Evolutionary conservation across 2,113 vertebrate species (phyloP).

Genomic region (Tupaia tana): DNA sequence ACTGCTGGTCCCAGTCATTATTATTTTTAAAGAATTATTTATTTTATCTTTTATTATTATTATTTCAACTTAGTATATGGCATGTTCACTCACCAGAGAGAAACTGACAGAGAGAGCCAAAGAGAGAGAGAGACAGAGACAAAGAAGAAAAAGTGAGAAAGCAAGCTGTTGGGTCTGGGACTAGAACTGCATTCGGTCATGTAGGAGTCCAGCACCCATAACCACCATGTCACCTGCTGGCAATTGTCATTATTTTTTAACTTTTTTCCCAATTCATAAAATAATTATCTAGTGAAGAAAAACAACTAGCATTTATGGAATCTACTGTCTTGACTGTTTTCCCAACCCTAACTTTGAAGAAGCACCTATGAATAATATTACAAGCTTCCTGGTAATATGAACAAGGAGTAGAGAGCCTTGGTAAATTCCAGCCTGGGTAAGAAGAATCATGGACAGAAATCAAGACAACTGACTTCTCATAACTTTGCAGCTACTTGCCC

Average conservation of each 20-base stretch:
- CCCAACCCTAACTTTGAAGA: not conserved
- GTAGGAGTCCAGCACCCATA: no score
- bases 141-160: no score
- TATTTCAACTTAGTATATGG: no score
- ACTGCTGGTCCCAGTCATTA: no score
- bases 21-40: no score
- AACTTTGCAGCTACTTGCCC: not conserved
- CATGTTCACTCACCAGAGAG: no score
- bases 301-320: not conserved
- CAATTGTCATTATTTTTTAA: not conserved
- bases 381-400: not conserved
- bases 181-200: no score
- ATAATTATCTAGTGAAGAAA: not conserved
- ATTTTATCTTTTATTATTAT: no score
- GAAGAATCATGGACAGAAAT: not conserved
- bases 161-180: no score
- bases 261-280: not conserved
- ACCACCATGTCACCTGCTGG: no score
- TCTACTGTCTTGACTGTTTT: not conserved
- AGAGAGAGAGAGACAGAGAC: no score
- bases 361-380: not conserved
- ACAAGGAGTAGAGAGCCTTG: not conserved
- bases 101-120: no score
- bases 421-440: not conserved
- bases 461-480: not conserved